phyloP scores from a whole-genome alignment of 2,888 invertebrate genomes.

The Campoplex nolae region DNA sequence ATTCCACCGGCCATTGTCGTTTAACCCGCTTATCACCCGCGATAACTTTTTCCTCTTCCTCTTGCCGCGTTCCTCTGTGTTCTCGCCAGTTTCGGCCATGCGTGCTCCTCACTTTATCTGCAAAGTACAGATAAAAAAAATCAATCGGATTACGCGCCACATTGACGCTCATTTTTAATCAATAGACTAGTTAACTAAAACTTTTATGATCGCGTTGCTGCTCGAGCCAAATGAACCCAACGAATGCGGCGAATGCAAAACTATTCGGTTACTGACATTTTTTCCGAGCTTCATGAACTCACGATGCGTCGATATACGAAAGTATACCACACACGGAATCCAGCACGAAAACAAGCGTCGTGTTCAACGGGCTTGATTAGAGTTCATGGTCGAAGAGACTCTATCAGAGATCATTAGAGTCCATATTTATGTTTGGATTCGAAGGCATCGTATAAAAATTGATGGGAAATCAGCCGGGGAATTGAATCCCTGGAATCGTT shows the following conservation, averaged over 20 bases:
- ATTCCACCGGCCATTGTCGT: constrained; percentile 52
- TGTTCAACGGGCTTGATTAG: no score
- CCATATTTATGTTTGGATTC: not conserved
- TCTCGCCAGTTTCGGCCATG: constrained; percentile 36
- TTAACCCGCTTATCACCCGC: constrained; percentile 3
- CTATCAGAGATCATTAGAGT: no score
- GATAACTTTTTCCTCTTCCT: constrained; percentile 34
- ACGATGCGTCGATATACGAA: not conserved
- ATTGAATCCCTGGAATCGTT: not conserved
- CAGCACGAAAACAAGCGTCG: no score
- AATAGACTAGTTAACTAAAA: not conserved
- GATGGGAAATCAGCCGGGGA: not conserved
- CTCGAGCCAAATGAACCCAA: not conserved
- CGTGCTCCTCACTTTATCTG: constrained; percentile 40
- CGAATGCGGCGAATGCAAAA: not conserved
- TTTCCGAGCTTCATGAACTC: not conserved
- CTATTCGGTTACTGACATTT: not conserved
- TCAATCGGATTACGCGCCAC: not conserved
- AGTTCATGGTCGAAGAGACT: not conserved
- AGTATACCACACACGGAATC: no score
- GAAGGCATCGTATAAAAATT: not conserved
- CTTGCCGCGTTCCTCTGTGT: constrained; percentile 24
- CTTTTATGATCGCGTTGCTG: not conserved
- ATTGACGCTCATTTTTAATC: not conserved
- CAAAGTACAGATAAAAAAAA: not conserved